These are phyloP conservation scores for Gyps fulvus DNA, from an alignment of 2,113 vertebrate genomes.

Conservation along the genomic window DNA sequence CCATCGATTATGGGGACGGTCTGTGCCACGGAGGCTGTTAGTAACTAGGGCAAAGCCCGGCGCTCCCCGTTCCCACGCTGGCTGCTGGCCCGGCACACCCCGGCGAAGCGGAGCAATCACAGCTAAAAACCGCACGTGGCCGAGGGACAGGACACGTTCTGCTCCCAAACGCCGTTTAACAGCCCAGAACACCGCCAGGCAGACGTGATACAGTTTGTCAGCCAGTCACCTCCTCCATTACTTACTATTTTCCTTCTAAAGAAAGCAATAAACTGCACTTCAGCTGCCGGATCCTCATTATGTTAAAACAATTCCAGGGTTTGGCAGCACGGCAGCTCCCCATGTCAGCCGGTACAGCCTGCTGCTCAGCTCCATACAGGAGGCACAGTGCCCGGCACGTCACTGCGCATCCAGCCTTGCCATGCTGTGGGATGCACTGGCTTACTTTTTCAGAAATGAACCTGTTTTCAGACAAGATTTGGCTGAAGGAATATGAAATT, in stretches of 20 bases:
- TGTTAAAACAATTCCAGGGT: background rate
- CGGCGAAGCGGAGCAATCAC: rapidly evolving
- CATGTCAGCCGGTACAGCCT: background rate
- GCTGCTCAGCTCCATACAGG: rapidly evolving
- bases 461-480: too few relatives aligned
- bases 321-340: background rate
- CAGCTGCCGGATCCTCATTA: background rate
- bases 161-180: background rate
- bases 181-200: background rate
- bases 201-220: background rate
- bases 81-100: background rate
- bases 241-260: background rate
- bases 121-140: rapidly evolving
- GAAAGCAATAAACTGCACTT: background rate
- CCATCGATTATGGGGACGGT: slow-evolving; percentile 11
- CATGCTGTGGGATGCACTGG: rapidly evolving
- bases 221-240: background rate
- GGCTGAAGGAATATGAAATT: background rate
- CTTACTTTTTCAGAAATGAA: background rate
- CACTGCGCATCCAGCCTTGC: rapidly evolving
- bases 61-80: rapidly evolving
- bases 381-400: background rate
- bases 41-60: background rate
- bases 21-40: background rate
- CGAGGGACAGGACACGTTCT: background rate